Conservation (phyloP, 2,113 vertebrate species). For the Callipepla squamata region DNA sequence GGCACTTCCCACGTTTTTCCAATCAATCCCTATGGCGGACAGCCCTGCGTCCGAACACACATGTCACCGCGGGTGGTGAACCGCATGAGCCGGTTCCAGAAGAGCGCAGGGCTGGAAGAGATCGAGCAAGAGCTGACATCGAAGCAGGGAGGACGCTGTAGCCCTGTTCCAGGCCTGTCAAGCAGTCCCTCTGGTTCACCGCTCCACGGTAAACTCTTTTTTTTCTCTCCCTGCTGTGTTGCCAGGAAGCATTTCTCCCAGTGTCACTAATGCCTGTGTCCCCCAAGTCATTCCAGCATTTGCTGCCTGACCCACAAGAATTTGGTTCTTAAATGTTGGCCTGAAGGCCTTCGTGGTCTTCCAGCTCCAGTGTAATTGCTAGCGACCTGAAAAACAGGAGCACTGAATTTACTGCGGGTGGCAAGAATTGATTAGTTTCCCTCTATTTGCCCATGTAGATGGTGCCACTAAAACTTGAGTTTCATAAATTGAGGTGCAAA, state of each 20-base stretch:
- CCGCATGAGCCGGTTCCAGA: conserved; percentile 98
- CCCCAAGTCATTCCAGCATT: not conserved
- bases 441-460: not conserved
- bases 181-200: conserved; percentile 96
- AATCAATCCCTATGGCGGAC: conserved; percentile 94
- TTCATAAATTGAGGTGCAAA: not conserved
- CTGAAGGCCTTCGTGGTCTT: not conserved
- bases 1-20: conserved; percentile 97
- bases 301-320: not conserved
- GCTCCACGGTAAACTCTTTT: conserved; percentile 86
- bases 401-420: not conserved
- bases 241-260: not conserved
- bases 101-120: conserved; percentile 96
- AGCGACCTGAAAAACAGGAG: not conserved
- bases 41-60: conserved; percentile 94
- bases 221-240: accelerated
- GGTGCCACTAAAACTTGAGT: not conserved
- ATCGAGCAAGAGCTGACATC: conserved; percentile 94
- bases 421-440: not conserved
- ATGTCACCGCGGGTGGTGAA: conserved; percentile 97
- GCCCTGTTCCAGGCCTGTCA: conserved; percentile 92
- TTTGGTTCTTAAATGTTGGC: not conserved
- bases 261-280: not conserved
- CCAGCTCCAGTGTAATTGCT: not conserved
- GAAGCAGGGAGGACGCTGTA: conserved; percentile 91